Percentiles rank a stretch among this genome's conserved stretches.
These are phyloP conservation scores for Thryonomys swinderianus DNA, from an alignment of 2,113 vertebrate species.

Conservation along the genomic window DNA sequence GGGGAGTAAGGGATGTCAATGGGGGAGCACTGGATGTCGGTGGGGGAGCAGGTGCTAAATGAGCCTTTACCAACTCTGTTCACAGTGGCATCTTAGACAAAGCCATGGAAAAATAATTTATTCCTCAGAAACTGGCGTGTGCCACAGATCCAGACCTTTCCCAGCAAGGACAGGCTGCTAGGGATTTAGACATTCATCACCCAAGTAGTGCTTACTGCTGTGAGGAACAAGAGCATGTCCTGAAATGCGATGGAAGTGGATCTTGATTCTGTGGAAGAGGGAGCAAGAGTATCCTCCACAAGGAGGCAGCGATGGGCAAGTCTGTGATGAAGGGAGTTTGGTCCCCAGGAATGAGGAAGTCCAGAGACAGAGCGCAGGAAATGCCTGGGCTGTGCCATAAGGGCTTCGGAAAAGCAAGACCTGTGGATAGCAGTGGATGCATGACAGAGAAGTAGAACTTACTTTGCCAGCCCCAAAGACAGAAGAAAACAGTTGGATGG, in stretches of 20 bases:
- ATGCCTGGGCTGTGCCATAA: not conserved
- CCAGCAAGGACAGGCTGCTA: not conserved
- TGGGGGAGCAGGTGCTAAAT: not conserved
- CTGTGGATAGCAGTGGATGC: not conserved
- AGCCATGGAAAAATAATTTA: not conserved
- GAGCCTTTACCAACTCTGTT: not conserved
- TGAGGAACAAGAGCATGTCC: not conserved
- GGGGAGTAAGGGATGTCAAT: too few relatives aligned
- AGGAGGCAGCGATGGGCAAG: not conserved
- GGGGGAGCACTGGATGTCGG: not conserved
- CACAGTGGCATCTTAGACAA: not conserved
- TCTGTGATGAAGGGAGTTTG: not conserved
- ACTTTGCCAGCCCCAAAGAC: not conserved
- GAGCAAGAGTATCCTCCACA: not conserved
- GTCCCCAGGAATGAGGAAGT: not conserved
- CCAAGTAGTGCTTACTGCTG: not conserved
- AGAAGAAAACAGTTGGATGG: not conserved
- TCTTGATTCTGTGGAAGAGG: not conserved
- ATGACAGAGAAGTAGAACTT: not conserved
- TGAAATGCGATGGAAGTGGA: not conserved
- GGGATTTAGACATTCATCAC: not conserved
- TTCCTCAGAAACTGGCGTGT: not conserved
- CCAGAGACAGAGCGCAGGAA: not conserved
- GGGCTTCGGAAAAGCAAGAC: not conserved
- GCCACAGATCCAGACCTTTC: not conserved